Base-by-base conservation (phyloP, 2,888 invertebrate genomes). In the Galeopsomyia nigrocyanea region DNA sequence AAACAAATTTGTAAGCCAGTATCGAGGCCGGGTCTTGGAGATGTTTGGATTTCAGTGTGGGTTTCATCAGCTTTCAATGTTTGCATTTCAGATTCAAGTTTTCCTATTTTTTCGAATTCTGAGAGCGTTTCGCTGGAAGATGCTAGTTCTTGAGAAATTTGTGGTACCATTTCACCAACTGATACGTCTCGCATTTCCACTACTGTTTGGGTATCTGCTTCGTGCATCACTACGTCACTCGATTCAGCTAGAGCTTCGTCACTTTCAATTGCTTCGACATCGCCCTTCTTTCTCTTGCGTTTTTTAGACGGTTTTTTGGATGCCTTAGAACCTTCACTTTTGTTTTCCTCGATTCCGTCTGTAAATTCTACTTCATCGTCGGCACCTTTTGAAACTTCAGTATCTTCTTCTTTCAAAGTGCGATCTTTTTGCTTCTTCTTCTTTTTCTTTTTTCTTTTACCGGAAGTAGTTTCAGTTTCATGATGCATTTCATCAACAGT, bases 61-160 rank as follows among this genome's bases (percentile, higher is more conserved):
- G 83, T 87, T 80, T 90, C 90, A 67, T 84, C 87, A 0, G 87
- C 80, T 62, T 85, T 83, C 74, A 88, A 88, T 9, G 90, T 90
- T 82, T 91, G 91, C 49, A 88, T 83, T 61, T 80, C 78, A 19
- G 68, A 73, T 51, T 82, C 80, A 0, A 75, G 3, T 82, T 82
- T 65, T 49, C 13, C 26, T 19, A 69, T 56, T n/a, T 70, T 67
- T n/a, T 86, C 80, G 3, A 80, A 77, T 80, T 90, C 89, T 3
- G 91, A 91, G 14, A 91, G 90, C 2, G 91, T 91, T 83, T 91
- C 91, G 22, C 89, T 83, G 14, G 88, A 88, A 77, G 86, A 76
- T 0, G 75, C 73, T 0, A 74, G 47, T 13, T 76, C 72, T 19
- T 76, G 71, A 10, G 75, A 57, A 31, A 75, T 67, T n/a, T 79